Evolutionary conservation across 1,140 invertebrate genomes (phyloP).

Genomic region (Alviniconcha marisindica): DNA sequence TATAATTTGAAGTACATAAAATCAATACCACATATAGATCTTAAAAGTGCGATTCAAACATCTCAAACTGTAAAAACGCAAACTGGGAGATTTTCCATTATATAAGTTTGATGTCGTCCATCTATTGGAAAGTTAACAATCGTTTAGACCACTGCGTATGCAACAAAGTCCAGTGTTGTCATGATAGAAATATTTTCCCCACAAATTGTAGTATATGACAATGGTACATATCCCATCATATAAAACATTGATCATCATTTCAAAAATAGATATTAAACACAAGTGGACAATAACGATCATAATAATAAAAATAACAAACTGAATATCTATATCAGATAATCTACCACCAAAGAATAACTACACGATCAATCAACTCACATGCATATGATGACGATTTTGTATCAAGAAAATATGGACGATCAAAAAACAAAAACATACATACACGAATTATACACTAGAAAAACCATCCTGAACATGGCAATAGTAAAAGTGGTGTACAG

Average conservation of each 20-base stretch:
- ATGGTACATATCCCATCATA: background rate
- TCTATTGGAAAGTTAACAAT: too few relatives aligned
- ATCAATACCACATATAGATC: too few relatives aligned
- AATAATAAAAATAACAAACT: conserved; percentile 22
- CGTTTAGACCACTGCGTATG: too few relatives aligned
- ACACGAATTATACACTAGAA: conserved; percentile 2
- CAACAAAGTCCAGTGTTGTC: background rate
- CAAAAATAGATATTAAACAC: conserved; percentile 4
- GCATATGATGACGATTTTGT: conserved; percentile 1
- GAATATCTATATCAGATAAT: conserved; percentile 18
- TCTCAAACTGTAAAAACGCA: too few relatives aligned
- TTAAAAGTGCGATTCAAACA: too few relatives aligned
- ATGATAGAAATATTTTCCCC: background rate
- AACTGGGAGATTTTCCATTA: too few relatives aligned
- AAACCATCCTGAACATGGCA: conserved; percentile 20
- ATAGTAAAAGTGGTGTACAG: conserved; percentile 31
- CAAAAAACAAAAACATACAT: conserved; percentile 23
- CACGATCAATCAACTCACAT: conserved; percentile 19
- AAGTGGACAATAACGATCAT: conserved; percentile 14
- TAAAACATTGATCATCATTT: conserved; percentile 10
- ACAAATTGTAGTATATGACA: background rate
- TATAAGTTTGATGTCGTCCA: too few relatives aligned
- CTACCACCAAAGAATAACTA: conserved; percentile 33
- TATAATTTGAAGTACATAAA: too few relatives aligned
- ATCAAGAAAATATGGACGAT: background rate